A percentile compares a stretch with the other conserved stretches of the same genome.
These are phyloP conservation scores for Thymelicus acteon DNA, from an alignment of 2,888 invertebrate genomes.

Conservation along the genomic window DNA sequence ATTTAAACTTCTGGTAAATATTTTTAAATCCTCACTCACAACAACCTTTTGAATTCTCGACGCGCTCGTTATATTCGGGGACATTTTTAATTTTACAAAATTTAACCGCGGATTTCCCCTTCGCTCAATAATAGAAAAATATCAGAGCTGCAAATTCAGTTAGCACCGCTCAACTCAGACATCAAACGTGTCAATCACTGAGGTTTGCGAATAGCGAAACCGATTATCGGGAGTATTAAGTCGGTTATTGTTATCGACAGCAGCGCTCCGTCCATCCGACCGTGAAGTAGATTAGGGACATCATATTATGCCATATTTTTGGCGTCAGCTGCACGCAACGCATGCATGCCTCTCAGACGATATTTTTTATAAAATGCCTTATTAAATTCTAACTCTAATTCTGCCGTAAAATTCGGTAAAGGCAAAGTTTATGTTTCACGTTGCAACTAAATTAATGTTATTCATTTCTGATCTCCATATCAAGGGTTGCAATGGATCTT, in stretches of 20 bases:
- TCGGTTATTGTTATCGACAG: conserved; percentile 83
- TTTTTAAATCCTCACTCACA: conserved; percentile 24
- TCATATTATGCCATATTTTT: conserved; percentile 81
- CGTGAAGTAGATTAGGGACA: conserved; percentile 83
- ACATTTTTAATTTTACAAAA: conserved; percentile 37
- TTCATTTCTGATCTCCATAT: too few species aligned
- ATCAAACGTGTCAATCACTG: conserved; percentile 82
- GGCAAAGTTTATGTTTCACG: background rate
- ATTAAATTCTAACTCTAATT: conserved; percentile 50
- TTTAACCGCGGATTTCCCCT: conserved; percentile 36
- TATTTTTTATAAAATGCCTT: conserved; percentile 60
- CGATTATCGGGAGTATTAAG: conserved; percentile 84
- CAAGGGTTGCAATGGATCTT: too few species aligned
- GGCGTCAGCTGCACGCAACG: conserved; percentile 81
- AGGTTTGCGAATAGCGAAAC: conserved; percentile 82
- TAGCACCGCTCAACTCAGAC: conserved; percentile 67
- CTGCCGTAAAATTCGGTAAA: conserved; percentile 41
- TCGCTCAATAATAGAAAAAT: conserved; percentile 53
- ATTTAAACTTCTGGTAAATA: conserved; percentile 28
- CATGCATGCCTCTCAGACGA: conserved; percentile 59
- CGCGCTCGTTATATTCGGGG: conserved; percentile 32
- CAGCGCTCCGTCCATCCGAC: conserved; percentile 69
- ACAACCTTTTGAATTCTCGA: conserved; percentile 30
- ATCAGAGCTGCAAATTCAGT: conserved; percentile 57
- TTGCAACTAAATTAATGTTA: background rate